Base-by-base conservation (phyloP, 2,888 invertebrate species). In the Polymixis lichenea region DNA sequence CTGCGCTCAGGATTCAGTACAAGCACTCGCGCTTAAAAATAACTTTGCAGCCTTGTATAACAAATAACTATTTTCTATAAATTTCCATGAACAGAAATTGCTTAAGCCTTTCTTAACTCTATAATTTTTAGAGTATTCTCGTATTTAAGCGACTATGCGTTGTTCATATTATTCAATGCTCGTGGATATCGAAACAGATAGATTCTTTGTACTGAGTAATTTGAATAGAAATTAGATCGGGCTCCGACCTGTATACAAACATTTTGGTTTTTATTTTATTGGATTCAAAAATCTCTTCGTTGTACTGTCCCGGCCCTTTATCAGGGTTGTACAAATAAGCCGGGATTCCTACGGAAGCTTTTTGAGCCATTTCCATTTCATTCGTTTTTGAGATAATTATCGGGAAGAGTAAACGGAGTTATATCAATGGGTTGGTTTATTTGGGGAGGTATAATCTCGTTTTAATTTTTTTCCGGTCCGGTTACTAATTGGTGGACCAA, bases 231-330 rank as follows among this genome's bases (percentile, higher is more conserved):
- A 83, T 80, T 13, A 78, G 80, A 78, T 60, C 55, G 13, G 51
- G 19, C 8, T 72, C 46, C 46, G 55, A 46, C 72, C 13, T 17
- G 43, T 67, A 51, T 66, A 49, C 61, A 77, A 78, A 72, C 38
- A 75, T 79, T 86, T 70, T 72, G 73, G 51, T 53, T 84, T n/a
- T 75, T 25, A 77, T 78, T 75, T 69, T 67, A 84, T 86, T 80
- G 4, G 60, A 78, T 80, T 75, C 4, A 58, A 65, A 70, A 78
- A 73, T 53, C 15, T 61, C 22, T 22, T 46, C 72, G 51, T 28
- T 60, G 61, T 53, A 53, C 17, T 32, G 72, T 43, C 17, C 28
- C 9, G 13, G 19, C 5, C 38, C 46, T 62, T 77, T 81, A 69
- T 72, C 13, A 58, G 58, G 55, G n/a, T 66, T 72, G 51, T 28